These are phyloP conservation scores for Paracentrotus lividus DNA, from an alignment of 53 echinoderm and acorn worm species.

Conservation along the genomic window DNA sequence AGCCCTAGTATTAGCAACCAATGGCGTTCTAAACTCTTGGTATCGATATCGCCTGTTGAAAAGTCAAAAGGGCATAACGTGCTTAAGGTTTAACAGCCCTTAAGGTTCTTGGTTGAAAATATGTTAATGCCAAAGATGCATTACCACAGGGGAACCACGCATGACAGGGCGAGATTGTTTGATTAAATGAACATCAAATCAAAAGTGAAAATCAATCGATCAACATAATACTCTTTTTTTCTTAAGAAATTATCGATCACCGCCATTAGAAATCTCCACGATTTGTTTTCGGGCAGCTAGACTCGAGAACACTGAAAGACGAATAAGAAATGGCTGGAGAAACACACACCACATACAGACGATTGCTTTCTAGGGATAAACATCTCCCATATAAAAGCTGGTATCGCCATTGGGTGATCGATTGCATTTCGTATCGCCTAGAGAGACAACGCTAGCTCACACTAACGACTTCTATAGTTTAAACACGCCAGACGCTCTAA, in stretches of 20 bases:
- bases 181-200: conserved; percentile 50
- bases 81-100: too few species aligned
- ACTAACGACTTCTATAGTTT: conserved; percentile 25
- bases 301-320: neutral
- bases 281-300: conserved; percentile 8
- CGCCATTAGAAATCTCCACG: conserved; percentile 25
- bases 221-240: conserved; percentile 3
- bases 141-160: neutral
- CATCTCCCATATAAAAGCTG: neutral
- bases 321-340: neutral
- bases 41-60: too few species aligned
- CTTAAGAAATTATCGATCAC: conserved; percentile 33
- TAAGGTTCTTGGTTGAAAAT: too few species aligned
- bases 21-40: too few species aligned
- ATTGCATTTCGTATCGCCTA: neutral
- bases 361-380: neutral
- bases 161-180: neutral
- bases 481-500: neutral
- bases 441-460: conserved; percentile 24
- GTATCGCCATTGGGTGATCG: conserved; percentile 30
- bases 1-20: too few species aligned
- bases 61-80: too few species aligned
- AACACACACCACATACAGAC: neutral
- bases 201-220: conserved; percentile 52
- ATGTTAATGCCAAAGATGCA: conserved; percentile 10